Percentiles rank a stretch among this genome's conserved stretches.
Conservation (phyloP, 2,888 invertebrate species). For the Chrysina gloriosa region DNA sequence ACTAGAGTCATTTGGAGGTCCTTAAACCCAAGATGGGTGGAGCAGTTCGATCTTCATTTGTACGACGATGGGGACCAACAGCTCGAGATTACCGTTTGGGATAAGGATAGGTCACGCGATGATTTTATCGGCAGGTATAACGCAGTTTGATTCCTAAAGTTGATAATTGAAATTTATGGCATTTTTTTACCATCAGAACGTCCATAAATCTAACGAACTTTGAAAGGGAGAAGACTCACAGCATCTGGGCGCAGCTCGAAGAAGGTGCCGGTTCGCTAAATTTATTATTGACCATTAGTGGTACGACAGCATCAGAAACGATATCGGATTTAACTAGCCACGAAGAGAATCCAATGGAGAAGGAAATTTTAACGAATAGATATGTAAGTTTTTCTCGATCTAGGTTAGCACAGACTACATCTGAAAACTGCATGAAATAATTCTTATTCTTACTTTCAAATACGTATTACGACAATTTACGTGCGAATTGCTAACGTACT, state of each 20-base stretch:
- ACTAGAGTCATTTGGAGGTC: constrained; percentile 90
- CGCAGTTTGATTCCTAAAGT: too few species aligned
- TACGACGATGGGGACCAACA: constrained; percentile 94
- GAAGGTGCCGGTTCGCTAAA: constrained; percentile 89
- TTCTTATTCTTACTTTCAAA: too few species aligned
- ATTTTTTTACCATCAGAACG: constrained; percentile 76
- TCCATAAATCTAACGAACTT: constrained; percentile 85
- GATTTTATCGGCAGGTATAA: constrained; percentile 89
- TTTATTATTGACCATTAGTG: constrained; percentile 92
- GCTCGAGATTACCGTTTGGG: constrained; percentile 92
- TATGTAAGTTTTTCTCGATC: constrained; percentile 73
- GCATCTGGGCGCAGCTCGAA: constrained; percentile 89
- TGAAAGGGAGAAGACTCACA: constrained; percentile 92
- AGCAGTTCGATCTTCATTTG: constrained; percentile 96
- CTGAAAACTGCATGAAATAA: too few species aligned
- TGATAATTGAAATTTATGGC: too few species aligned
- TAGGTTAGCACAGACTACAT: too few species aligned
- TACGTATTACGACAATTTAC: too few species aligned
- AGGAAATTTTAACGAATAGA: constrained; percentile 71
- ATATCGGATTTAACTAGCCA: constrained; percentile 91
- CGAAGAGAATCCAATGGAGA: constrained; percentile 82
- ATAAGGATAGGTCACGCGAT: constrained; percentile 87
- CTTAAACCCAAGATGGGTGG: constrained; percentile 91
- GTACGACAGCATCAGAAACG: constrained; percentile 92
- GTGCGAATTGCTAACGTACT: too few species aligned